Evolutionary conservation across 2,113 vertebrate genomes (phyloP), one percentile per base, ranked within the genome.

Genomic region (Spizaetus ornatus): DNA sequence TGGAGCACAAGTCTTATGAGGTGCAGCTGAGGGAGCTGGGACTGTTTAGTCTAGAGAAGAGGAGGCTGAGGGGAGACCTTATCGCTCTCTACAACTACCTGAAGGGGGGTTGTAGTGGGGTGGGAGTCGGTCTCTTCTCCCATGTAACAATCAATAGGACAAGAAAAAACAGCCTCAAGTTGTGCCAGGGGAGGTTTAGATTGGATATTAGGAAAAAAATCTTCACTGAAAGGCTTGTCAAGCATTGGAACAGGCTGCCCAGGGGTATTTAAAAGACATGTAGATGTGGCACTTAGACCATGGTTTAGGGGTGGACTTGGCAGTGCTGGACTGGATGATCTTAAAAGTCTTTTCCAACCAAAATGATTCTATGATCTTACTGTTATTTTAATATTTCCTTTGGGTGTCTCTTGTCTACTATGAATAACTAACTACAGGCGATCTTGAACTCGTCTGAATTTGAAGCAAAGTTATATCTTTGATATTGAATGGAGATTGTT

Each of bases 201-300:
- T 36, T 47, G 21, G 13, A 6, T 47, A 73, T 34, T 34, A 65
- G 26, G 55, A 59, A 48, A 88, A 70, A 45, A 3, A 1, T 19
- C 16, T 38, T 76, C 10, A 4, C n/a, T 6, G 3, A 42, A 66
- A 8, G 14, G 1, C 7, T 32, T 71, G 10, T 38, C 27, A 61
- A 48, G 16, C 8, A 7, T 8, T 66, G 45, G 15, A 55, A 73
- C 25, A 36, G 25, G 16, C 25, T 86, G 10, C 19, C 7, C 13
- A 63, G 34, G 53, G n/a, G 7, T 55, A 7, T 40, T 86, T 62
- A 34, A 29, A 67, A 67, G 12, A 21, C 0, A 0, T 13, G 42
- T 34, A 42, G 36, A 42, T 53, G 10, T 48, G 38, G 34, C 42
- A 13, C 25, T 59, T 32, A 3, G 4, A 48, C 67, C 7, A 6